Evolutionary conservation across 2,113 vertebrate species (phyloP), one percentile per base, ranked within the genome.

Genomic region (Podarcis muralis): DNA sequence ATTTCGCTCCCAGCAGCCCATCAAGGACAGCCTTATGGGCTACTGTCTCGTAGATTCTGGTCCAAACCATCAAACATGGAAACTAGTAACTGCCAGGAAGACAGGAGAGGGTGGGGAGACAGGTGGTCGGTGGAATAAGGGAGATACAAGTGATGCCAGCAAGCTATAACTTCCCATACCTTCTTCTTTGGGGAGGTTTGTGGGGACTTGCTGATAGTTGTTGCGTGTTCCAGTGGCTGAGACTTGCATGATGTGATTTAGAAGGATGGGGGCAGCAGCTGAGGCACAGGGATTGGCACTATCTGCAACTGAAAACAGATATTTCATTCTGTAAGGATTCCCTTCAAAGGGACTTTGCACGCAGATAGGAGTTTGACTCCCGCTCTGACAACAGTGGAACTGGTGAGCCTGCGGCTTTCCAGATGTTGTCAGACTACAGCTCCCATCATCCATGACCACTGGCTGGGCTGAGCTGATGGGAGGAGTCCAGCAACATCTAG

Each of bases 101-200:
- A 3, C 15, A 40, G 13, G 16, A 59, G 79, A 53, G 9, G 16
- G 30, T 30, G 32, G 0, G 40, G 13, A 13, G 27, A 72, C 0
- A 6, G 1, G 2, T 53, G 18, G 15, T 75, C 5, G 1, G 32
- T 72, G 13, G 1, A 68, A 65, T 76, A 7, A 84, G 23, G 59
- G 65, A 43, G 30, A 62, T 35, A 1, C 1, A 22, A 30, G 37
- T 6, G 11, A 32, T 18, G 59, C 37, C 40, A 1, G 1, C 16
- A 71, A 74, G 25, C 5, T 20, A 18, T 66, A 25, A 9, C 57
- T 66, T 2, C 13, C 43, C 89, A 35, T 93, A 97, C 96, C 96
- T 96, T 96, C 89, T 79, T 53, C 94, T 94, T 97, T 96, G 91
- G 92, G 71, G 78, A 94, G 7, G 81, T 6, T 71, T 25, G 7